Evolutionary conservation across 2,888 invertebrate species (phyloP).

Genomic region (Hemicrepidius hirtus): DNA sequence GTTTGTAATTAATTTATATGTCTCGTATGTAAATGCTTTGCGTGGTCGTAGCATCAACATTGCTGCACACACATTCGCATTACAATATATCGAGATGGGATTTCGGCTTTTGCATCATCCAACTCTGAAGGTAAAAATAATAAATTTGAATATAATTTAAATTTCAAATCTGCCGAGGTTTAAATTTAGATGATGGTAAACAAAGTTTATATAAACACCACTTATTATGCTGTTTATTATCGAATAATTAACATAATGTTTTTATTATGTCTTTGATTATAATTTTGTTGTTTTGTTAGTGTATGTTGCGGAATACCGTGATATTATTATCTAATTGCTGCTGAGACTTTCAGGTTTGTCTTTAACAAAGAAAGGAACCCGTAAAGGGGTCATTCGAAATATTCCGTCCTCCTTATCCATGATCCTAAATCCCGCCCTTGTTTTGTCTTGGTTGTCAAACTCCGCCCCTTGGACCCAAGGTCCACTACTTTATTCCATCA

Average conservation of each 20-base stretch:
- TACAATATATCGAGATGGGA: constrained; percentile 27
- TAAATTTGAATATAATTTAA: constrained; percentile 49
- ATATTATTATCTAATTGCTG: too few relatives aligned
- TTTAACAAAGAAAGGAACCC: too few relatives aligned
- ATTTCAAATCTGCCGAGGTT: constrained; percentile 42
- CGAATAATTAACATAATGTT: constrained; percentile 45
- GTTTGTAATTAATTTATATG: constrained; percentile 65
- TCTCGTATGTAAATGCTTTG: constrained; percentile 62
- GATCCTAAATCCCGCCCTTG: too few relatives aligned
- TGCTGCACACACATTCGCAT: neutral
- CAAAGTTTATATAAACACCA: constrained; percentile 46
- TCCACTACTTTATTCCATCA: too few relatives aligned
- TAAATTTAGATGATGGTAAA: constrained; percentile 45
- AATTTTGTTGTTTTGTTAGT: constrained; percentile 7
- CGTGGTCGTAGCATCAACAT: constrained; percentile 24
- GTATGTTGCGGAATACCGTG: constrained; percentile 17
- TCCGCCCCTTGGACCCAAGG: too few relatives aligned
- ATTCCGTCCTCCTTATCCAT: too few relatives aligned
- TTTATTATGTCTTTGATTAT: constrained; percentile 41
- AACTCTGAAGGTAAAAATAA: constrained; percentile 48
- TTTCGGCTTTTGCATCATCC: constrained; percentile 30
- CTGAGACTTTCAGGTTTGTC: too few relatives aligned
- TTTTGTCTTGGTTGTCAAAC: too few relatives aligned
- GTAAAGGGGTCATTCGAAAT: too few relatives aligned
- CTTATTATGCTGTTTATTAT: constrained; percentile 44